These are phyloP conservation scores for Ciconia nigra DNA, from an alignment of 2,797 vertebrate species.

Conservation along the genomic window DNA sequence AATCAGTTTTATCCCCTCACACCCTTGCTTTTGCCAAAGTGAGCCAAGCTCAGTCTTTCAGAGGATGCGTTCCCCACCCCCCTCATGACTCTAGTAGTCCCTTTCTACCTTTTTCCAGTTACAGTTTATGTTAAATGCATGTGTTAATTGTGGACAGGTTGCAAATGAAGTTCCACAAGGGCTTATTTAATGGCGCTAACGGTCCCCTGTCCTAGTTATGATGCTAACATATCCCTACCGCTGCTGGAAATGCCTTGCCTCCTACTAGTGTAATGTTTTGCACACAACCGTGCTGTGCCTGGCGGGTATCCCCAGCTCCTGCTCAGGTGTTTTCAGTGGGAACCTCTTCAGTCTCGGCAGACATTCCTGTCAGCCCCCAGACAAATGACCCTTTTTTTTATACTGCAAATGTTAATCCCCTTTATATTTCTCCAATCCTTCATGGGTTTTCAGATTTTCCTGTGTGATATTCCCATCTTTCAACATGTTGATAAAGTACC, in stretches of 20 bases:
- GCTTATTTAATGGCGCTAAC: background rate
- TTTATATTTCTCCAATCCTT: background rate
- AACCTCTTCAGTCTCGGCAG: background rate
- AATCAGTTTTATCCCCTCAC: background rate
- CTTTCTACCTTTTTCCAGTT: background rate
- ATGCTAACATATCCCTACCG: fast-evolving
- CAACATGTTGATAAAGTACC: background rate
- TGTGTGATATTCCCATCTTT: background rate
- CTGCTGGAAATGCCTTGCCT: background rate
- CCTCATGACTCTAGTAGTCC: background rate
- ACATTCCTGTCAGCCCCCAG: background rate
- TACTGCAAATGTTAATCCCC: background rate
- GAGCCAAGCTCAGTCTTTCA: background rate
- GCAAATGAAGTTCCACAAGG: background rate
- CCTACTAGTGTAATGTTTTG: background rate
- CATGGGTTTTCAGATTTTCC: background rate
- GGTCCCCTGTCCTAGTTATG: background rate
- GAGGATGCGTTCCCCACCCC: background rate
- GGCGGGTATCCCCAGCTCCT: background rate
- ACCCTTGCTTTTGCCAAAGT: background rate
- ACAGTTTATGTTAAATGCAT: background rate
- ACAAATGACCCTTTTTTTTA: background rate
- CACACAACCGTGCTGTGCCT: background rate
- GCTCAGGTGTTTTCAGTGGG: background rate
- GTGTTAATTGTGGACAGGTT: background rate